Conservation (phyloP, 2,113 vertebrate species). For the Halcyon senegalensis region DNA sequence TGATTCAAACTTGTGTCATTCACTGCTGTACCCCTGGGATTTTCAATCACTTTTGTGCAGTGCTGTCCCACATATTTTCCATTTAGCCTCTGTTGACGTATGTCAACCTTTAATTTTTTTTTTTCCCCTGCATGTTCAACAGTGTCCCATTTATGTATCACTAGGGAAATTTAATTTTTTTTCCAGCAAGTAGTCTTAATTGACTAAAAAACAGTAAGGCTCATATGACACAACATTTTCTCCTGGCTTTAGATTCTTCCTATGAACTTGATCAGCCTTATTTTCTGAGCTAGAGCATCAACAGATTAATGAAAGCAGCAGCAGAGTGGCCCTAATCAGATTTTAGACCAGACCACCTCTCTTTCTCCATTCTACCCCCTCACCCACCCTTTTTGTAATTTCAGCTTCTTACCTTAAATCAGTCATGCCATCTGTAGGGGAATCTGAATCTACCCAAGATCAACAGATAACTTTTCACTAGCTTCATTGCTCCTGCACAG, state of each 20-base stretch:
- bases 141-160: neutral
- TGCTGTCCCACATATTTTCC: conserved; percentile 15
- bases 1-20: neutral
- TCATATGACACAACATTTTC: neutral
- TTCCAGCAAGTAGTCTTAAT: neutral
- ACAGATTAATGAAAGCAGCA: neutral
- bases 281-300: neutral
- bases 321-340: neutral
- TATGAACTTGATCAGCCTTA: neutral
- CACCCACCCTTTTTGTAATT: neutral
- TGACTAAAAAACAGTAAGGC: neutral
- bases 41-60: neutral
- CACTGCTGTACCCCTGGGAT: neutral
- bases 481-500: neutral
- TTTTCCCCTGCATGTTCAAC: neutral
- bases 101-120: conserved; percentile 8
- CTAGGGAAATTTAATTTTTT: conserved; percentile 13
- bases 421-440: neutral
- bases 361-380: too few relatives aligned
- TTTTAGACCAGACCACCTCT: neutral
- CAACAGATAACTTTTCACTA: neutral
- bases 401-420: conserved; percentile 1
- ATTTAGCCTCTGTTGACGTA: conserved; percentile 24
- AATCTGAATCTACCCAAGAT: neutral
- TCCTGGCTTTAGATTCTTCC: neutral